Evolutionary conservation across 2,113 vertebrate genomes (phyloP).

Genomic region (Indicator indicator): DNA sequence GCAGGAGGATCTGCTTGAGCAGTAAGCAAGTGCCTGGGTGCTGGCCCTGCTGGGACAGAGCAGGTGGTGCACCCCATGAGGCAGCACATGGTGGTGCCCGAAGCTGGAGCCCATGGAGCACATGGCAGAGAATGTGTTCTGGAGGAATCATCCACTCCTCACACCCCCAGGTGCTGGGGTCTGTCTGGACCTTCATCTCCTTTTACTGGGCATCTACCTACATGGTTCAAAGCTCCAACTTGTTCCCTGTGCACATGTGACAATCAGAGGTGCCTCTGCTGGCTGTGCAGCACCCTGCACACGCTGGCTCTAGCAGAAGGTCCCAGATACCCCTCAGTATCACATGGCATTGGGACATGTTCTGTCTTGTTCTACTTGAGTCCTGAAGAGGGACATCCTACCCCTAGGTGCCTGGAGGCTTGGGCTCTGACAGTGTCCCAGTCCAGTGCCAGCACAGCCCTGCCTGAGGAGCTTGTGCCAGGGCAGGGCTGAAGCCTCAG

Average conservation of each 20-base stretch:
- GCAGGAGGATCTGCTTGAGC: neutral
- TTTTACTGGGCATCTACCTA: neutral
- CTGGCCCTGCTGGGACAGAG: neutral
- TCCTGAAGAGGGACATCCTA: neutral
- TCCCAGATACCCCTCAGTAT: neutral
- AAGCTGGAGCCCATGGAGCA: accelerated
- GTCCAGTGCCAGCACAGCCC: neutral
- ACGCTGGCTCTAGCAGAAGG: neutral
- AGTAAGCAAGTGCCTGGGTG: neutral
- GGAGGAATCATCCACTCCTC: neutral
- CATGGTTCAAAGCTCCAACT: neutral
- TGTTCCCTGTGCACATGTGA: neutral
- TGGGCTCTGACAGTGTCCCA: neutral
- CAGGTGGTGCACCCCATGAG: accelerated
- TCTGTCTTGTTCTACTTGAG: neutral
- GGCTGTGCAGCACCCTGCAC: neutral
- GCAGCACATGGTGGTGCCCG: neutral
- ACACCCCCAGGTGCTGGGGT: neutral
- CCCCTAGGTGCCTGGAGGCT: neutral
- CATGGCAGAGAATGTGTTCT: neutral
- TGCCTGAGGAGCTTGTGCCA: neutral
- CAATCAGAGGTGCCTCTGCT: neutral
- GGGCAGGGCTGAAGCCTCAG: neutral
- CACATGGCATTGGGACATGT: neutral
- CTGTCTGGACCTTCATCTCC: neutral